Conservation (phyloP, 1,140 invertebrate species). For the Drosophila albomicans region DNA sequence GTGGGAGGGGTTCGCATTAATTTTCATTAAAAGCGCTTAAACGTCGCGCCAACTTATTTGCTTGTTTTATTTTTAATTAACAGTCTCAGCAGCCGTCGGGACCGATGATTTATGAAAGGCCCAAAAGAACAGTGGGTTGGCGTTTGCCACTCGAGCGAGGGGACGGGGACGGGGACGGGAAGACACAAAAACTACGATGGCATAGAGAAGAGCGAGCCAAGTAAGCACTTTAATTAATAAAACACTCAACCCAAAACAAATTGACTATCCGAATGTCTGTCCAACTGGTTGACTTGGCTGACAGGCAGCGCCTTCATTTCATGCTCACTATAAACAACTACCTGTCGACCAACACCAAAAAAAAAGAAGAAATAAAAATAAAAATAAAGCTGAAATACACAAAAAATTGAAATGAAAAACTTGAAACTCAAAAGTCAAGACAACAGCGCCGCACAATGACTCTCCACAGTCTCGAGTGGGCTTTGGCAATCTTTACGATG, state of each 20-base stretch:
- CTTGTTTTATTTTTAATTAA: conserved; percentile 81
- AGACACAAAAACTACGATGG: conserved; percentile 15
- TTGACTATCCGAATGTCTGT: conserved; percentile 46
- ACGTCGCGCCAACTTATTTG: conserved; percentile 73
- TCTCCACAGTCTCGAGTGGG: conserved; percentile 75
- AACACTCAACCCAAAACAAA: conserved; percentile 77
- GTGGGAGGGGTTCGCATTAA: conserved; percentile 60
- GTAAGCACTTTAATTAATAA: conserved; percentile 81
- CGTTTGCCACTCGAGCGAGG: not conserved
- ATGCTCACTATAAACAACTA: conserved; percentile 7
- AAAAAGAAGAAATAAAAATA: conserved; percentile 24
- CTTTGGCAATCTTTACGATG: conserved; percentile 82
- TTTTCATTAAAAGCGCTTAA: conserved; percentile 82
- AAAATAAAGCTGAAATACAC: conserved; percentile 37
- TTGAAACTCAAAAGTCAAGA: conserved; percentile 44
- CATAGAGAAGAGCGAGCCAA: conserved; percentile 36
- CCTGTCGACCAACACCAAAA: conserved; percentile 37
- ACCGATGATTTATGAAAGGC: conserved; percentile 71
- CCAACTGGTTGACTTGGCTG: conserved; percentile 11
- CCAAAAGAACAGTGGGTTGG: conserved; percentile 13
- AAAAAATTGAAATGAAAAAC: conserved; percentile 34
- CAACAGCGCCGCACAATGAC: conserved; percentile 61
- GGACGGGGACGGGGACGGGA: no score
- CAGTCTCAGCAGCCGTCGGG: conserved; percentile 52
- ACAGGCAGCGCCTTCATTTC: conserved; percentile 39